Evolutionary conservation across 2,113 vertebrate genomes (phyloP), one percentile per base, ranked within the genome.

Genomic region (Bujurquina vittata): DNA sequence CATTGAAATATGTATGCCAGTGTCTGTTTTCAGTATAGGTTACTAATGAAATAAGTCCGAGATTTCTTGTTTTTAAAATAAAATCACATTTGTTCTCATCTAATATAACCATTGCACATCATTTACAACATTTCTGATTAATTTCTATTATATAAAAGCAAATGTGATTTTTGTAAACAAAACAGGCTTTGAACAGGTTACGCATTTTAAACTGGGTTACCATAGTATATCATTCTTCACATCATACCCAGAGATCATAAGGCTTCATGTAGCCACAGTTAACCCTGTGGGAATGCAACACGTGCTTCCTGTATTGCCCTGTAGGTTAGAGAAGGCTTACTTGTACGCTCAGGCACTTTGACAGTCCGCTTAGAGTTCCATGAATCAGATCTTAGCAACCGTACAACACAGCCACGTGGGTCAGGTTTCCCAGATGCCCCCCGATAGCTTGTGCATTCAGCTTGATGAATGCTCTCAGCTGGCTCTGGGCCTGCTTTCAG

Each of bases 341-440:
- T 17, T 33, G 56, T 18, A 43, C 26, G 15, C 77, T 59, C 46
- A 49, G 67, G 65, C 80, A 54, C 54, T 60, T 55, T 54, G 33
- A 77, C 77, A 59, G 40, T 29, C 49, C 2, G 6, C 80, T 81
- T 52, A 60, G 62, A 63, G 49, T 78, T 78, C 73, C 49, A 76
- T 60, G 43, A 84, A 74, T 40, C n/a, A 5, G 54, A 74, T 26
- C 84, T 20, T 74, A 84, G 87, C 75, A 73, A 82, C 62, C 1
- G 4, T 35, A 26, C 31, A 23, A 37, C 91, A 52, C 26, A 63
- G 40, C 35, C 22, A 33, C 31, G 4, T 57, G 1, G 73, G 54
- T 84, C 58, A 18, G 46, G 65, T 87, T 91, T 87, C 87, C 76
- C 67, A 72, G 62, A 87, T 75, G 23, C 6, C 61, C 54, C 26